A percentile compares a stretch with the other conserved stretches of the same genome.
phyloP scores from a whole-genome alignment of 2,888 invertebrate species.

The Stegophylla sp. region DNA sequence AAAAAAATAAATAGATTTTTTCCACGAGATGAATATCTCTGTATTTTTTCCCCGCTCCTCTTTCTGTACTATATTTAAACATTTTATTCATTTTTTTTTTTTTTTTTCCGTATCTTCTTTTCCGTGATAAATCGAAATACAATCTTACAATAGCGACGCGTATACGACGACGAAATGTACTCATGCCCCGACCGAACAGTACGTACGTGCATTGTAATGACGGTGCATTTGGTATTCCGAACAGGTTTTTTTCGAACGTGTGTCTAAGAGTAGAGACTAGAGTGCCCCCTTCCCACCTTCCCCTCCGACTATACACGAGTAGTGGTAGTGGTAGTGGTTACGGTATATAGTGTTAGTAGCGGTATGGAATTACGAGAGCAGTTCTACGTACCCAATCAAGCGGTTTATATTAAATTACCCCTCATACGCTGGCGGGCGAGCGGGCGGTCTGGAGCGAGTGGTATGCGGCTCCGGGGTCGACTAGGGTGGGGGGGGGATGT shows the following conservation, averaged over 20 bases:
- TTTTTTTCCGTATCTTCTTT: neutral
- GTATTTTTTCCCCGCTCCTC: no score
- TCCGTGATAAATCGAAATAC: constrained; percentile 12
- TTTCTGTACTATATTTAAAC: no score
- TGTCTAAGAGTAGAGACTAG: neutral
- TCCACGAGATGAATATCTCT: no score
- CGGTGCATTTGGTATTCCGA: constrained; percentile 39
- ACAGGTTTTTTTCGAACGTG: constrained; percentile 44
- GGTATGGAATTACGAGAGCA: constrained; percentile 20
- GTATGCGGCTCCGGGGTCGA: neutral
- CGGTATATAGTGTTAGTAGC: no score
- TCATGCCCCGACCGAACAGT: constrained; percentile 3
- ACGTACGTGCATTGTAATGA: constrained; percentile 19
- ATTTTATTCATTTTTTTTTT: neutral
- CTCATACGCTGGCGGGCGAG: no score
- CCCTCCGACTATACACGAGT: no score
- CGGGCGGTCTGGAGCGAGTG: neutral
- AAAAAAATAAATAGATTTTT: no score
- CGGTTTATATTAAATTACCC: constrained; percentile 46
- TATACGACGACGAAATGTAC: neutral
- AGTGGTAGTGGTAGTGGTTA: no score
- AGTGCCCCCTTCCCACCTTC: no score
- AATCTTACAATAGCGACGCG: constrained; percentile 17
- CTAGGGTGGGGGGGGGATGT: neutral
- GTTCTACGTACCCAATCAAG: constrained; percentile 26